Evolutionary conservation across 2,888 invertebrate species (phyloP).

Genomic region (Atherix ibis): DNA sequence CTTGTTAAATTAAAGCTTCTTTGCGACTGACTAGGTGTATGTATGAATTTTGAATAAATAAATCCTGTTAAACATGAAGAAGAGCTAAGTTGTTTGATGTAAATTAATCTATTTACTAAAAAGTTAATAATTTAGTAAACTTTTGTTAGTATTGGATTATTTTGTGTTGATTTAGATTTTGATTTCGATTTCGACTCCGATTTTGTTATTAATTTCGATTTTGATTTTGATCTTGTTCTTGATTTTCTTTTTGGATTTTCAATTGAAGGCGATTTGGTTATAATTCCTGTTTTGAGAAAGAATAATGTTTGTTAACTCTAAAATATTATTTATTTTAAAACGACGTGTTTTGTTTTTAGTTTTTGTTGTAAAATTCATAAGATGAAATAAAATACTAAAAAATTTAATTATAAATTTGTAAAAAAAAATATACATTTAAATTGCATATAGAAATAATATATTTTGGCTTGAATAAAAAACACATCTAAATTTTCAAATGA

Average conservation of each 20-base stretch:
- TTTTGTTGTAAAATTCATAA: too few species aligned
- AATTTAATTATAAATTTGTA: background rate
- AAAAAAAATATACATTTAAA: background rate
- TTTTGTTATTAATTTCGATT: constrained; percentile 3
- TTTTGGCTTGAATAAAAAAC: background rate
- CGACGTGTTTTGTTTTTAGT: too few species aligned
- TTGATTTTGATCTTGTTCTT: constrained; percentile 1
- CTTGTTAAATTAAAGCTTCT: too few species aligned
- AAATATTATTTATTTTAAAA: too few species aligned
- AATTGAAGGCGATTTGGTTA: constrained; percentile 4
- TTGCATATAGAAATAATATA: background rate
- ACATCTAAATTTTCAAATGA: background rate
- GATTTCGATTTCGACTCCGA: background rate
- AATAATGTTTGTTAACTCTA: background rate
- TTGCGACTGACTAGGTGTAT: too few species aligned
- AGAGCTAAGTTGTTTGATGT: too few species aligned
- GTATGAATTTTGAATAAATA: too few species aligned
- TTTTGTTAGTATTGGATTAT: background rate
- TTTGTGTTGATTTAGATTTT: background rate
- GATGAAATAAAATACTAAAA: background rate
- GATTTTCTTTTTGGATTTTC: constrained; percentile 1
- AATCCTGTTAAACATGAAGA: too few species aligned
- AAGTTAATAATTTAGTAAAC: too few species aligned
- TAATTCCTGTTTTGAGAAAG: constrained; percentile 3
- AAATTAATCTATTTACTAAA: too few species aligned